These are phyloP conservation scores for Malaclemys terrapin DNA, from an alignment of 2,113 vertebrate genomes.

Conservation along the genomic window DNA sequence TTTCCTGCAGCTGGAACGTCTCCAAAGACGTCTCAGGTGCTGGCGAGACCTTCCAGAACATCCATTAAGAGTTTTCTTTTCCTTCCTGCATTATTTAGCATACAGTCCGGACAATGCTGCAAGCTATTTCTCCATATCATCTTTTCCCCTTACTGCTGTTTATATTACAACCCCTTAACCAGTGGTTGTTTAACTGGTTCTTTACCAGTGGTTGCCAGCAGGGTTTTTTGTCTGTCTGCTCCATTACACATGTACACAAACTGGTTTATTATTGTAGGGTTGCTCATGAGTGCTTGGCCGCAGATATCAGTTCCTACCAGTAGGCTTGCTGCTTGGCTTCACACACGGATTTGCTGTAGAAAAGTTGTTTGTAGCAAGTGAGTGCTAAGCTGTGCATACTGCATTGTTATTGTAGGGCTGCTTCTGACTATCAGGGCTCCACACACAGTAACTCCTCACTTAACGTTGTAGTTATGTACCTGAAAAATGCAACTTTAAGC, in stretches of 20 bases:
- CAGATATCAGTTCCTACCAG: neutral
- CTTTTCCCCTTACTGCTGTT: slow-evolving; percentile 21
- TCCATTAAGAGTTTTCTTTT: slow-evolving; percentile 64
- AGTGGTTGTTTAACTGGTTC: too few relatives aligned
- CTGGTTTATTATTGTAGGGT: neutral
- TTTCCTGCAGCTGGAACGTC: slow-evolving; percentile 33
- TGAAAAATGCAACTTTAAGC: too few relatives aligned
- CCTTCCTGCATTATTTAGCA: slow-evolving; percentile 74
- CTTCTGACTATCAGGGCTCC: slow-evolving; percentile 26
- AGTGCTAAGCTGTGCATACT: neutral
- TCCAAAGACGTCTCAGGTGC: slow-evolving; percentile 41
- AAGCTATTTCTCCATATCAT: slow-evolving; percentile 61
- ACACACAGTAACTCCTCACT: neutral
- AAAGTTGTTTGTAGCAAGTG: neutral
- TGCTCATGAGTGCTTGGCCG: neutral
- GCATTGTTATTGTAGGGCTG: slow-evolving; percentile 21
- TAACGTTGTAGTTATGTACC: too few relatives aligned
- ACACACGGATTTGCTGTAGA: neutral
- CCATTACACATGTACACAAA: neutral
- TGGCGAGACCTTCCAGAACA: slow-evolving; percentile 55
- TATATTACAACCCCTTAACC: slow-evolving; percentile 19
- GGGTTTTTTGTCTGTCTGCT: slow-evolving; percentile 5
- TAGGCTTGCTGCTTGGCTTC: neutral
- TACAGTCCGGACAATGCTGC: neutral
- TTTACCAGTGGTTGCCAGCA: slow-evolving; percentile 55